Base-by-base conservation (phyloP, 2,888 invertebrate genomes). In the Bellardia bayeri region DNA sequence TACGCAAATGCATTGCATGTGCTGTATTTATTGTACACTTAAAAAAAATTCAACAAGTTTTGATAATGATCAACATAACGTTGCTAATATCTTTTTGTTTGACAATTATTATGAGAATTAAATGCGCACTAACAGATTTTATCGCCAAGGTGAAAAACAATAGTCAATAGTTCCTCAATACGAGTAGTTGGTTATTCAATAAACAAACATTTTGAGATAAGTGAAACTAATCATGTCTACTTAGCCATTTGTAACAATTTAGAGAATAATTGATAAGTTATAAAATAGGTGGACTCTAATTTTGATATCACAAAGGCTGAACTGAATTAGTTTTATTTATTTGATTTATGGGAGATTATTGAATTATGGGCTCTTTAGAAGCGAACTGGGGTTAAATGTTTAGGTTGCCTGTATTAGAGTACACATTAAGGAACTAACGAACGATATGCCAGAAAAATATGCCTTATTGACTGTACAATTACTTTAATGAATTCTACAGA, bases 21-120 rank as follows among this genome's bases (percentile, higher is more conserved):
- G 37, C 6, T 6, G 37, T 37, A n/a, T n/a, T 30, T n/a, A 2
- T 61, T 0, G 16, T 78, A 64, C 54, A 76, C 76, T 6, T 37
- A 51, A 16, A 68, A 56, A 54, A 66, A 66, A 33, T 16, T 68
- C 42, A 61, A 79, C 45, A 69, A 37, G 1, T 37, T 30, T 30
- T 42, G 49, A 58, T 58, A 69, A 37, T 14, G 33, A 66, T 45
- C n/a, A 68, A 33, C 30, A 56, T 23, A 66, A 56, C n/a, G 5
- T 54, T 64, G 7, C 51, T 69, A 30, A 13, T 69, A 33, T 51
- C 45, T 23, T 4, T 23, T 56, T 56, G 23, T 56, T 72, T 7
- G 9, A 37, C 16, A 54, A 37, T 40, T 16, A 37, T 40, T 16
- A 37, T 40, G 16, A 54, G 16, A 54, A 37, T 54, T 54, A 7